Base-by-base conservation (phyloP, 2,888 invertebrate species). In the Xanthostigma xanthostigma region DNA sequence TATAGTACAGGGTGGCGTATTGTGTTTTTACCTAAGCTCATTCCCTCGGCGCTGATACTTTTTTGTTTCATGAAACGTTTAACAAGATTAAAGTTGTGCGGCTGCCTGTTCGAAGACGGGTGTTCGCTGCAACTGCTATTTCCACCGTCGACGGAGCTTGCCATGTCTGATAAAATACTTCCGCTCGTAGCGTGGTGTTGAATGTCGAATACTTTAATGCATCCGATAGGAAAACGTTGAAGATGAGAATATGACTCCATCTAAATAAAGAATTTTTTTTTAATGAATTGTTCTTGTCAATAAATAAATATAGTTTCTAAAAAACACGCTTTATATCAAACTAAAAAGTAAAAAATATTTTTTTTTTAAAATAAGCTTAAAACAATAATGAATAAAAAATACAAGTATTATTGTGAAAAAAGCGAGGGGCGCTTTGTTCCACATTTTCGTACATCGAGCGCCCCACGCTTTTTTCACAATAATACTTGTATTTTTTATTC, bases 41-140 rank as follows among this genome's bases (percentile, higher is more conserved):
- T 81, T 49, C 81, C 81, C 64, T 87, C 86, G 48, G 80, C 81
- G 55, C 86, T 85, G 69, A 78, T 79, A 63, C 87, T 88, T 64
- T 88, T 88, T 62, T 90, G 90, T 65, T 90, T 89, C 75, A 91
- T 90, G 62, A 90, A 91, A 54, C 90, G 71, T 65, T 86, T 86
- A 41, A 91, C 86, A 60, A 91, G 75, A 66, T 83, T 90, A 64
- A 90, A 81, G 56, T 84, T 79, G 60, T 80, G 80, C 53, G 83
- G 78, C 56, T 79, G 74, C 11, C 27, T 53, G n/a, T 51, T 51
- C 27, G 27, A 27, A 27, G 27, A 27, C 6, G 27, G 27, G 1
- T 50, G 49, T 42, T 54, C 53, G 11, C 54, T 44, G 36, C 57
- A 54, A 35, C 60, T 62, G 43, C 60, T 61, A 45, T 59, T 61